Evolutionary conservation across 2,797 vertebrate species (phyloP), one percentile per base, ranked within the genome.

Genomic region (Mus minutoides): DNA sequence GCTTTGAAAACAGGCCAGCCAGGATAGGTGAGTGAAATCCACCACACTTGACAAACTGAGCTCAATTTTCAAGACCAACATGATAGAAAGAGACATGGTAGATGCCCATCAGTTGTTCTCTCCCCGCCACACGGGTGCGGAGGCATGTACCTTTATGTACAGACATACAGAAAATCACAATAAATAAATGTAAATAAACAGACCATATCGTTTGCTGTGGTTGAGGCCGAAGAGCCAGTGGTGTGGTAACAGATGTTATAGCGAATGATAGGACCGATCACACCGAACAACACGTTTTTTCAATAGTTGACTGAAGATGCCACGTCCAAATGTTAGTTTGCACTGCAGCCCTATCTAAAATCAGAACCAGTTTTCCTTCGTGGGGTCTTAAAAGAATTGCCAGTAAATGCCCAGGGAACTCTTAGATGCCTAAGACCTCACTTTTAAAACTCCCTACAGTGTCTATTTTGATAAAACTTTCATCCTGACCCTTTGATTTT

Each of bases 281-380:
- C 52, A 54, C 40, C 11, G 4, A 75, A 88, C 54, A 85, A 2
- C 0, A 78, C 14, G 22, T 78, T 86, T 90, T 83, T 60, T 69
- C 11, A 60, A 71, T 49, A 46, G 79, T 29, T 82, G 88, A 56
- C 1, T 88, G 58, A 91, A 83, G 78, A 86, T 26, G n/a, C 73
- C 54, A 56, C n/a, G 43, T 91, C 71, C 79, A 87, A 9, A 52
- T 49, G 64, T 34, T 77, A 75, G 88, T 94, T 29, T 97, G 49
- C 6, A 40, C 12, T 24, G 37, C n/a, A 73, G 91, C 46, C 88
- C 75, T 80, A 3, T 54, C 90, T 71, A 54, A 67, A 58, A 71
- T 34, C 17, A 54, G 73, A 64, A 31, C 87, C 31, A 34, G 19
- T 29, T 67, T 83, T n/a, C 73, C n/a, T 64, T 76, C 31, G 46